These are phyloP conservation scores for Meloidogyne exigua DNA, from an alignment of 1,140 invertebrate genomes.

Conservation along the genomic window DNA sequence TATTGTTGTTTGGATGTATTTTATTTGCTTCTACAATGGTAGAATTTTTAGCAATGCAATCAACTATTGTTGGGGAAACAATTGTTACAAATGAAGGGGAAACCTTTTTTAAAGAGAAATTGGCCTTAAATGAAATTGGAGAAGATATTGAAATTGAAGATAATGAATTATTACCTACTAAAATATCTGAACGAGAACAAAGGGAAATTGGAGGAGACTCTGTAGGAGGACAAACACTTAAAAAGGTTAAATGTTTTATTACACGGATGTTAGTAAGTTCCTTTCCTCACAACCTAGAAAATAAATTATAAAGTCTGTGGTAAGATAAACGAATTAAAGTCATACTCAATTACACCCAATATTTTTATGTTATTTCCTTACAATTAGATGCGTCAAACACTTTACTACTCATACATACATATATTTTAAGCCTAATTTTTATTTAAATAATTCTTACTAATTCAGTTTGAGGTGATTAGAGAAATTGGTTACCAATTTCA, in stretches of 20 bases:
- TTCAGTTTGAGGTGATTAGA: constrained; percentile 12
- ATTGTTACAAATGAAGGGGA: neutral
- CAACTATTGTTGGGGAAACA: neutral
- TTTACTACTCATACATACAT: too few species aligned
- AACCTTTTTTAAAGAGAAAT: neutral
- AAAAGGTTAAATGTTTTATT: neutral
- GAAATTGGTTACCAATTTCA: constrained; percentile 19
- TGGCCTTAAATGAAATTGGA: neutral
- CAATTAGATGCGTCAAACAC: too few species aligned
- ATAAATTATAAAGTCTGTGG: too few species aligned
- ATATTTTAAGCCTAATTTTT: too few species aligned
- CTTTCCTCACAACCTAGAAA: too few species aligned
- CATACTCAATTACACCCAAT: too few species aligned
- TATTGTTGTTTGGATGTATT: neutral
- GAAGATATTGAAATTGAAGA: neutral
- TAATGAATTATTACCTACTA: neutral
- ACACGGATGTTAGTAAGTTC: too few species aligned
- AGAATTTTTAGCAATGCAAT: constrained; percentile 2
- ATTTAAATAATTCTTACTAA: too few species aligned
- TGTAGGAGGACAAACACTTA: neutral
- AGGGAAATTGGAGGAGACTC: neutral
- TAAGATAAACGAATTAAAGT: too few species aligned
- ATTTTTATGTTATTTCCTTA: too few species aligned
- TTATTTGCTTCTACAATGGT: neutral
- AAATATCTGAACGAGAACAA: neutral